A percentile compares a stretch with the other conserved stretches of the same genome.
Evolutionary conservation across 2,113 vertebrate species (phyloP).

Genomic region (Ochotona curzoniae): DNA sequence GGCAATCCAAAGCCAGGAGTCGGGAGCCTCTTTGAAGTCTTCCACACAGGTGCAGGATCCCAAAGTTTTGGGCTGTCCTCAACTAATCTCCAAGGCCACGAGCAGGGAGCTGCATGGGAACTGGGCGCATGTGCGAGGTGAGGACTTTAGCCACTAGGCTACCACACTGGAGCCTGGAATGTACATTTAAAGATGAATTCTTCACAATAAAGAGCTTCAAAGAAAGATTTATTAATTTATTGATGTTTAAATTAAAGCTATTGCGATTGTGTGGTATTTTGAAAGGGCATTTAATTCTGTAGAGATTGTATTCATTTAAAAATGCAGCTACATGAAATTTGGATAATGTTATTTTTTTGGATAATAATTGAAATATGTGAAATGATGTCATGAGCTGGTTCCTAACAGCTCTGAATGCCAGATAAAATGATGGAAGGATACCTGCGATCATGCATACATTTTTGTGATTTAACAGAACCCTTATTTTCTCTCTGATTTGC

Average conservation of each 20-base stretch:
- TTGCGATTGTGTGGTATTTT: neutral
- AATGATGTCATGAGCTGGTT: constrained; percentile 24
- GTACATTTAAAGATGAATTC: neutral
- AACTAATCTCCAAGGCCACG: no score
- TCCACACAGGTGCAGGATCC: no score
- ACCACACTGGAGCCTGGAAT: no score
- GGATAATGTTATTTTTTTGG: constrained; percentile 38
- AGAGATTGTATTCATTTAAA: constrained; percentile 55
- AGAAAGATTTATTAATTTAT: neutral
- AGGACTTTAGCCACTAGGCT: no score
- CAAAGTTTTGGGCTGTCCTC: no score
- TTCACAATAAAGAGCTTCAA: neutral
- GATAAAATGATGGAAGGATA: constrained; percentile 5
- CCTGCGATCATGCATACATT: neutral
- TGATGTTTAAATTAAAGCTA: neutral
- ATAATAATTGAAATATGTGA: constrained; percentile 66
- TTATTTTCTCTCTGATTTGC: constrained; percentile 2
- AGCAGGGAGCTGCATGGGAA: no score
- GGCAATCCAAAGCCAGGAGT: no score
- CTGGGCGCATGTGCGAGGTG: no score
- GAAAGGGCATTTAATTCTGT: constrained; percentile 25
- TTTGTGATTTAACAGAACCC: neutral
- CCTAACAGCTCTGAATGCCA: constrained; percentile 22
- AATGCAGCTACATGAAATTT: constrained; percentile 28
- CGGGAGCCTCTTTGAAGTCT: no score